Conservation (phyloP, 2,113 vertebrate genomes). For the Carlito syrichta region DNA sequence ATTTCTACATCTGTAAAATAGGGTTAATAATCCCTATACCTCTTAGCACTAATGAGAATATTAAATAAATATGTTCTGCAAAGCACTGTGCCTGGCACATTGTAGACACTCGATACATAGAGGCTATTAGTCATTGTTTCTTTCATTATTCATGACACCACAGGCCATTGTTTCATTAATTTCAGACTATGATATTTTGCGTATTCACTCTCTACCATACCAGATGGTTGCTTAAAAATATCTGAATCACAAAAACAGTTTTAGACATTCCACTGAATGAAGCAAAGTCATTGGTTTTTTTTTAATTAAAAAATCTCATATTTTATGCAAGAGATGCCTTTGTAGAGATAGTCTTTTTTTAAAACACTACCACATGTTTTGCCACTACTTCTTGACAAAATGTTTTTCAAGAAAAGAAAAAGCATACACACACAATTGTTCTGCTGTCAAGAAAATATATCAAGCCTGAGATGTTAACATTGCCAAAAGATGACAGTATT, state of each 20-base stretch:
- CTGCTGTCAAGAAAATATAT: conserved; percentile 87
- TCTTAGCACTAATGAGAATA: not conserved
- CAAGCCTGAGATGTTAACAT: conserved; percentile 80
- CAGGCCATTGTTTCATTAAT: conserved; percentile 44
- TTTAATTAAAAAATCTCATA: conserved; percentile 64
- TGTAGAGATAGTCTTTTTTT: conserved; percentile 64
- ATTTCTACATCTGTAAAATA: conserved; percentile 5
- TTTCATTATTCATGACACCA: conserved; percentile 54
- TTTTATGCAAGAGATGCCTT: conserved; percentile 68
- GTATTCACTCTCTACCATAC: conserved; percentile 24
- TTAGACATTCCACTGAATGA: conserved; percentile 60
- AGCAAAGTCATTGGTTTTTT: conserved; percentile 51
- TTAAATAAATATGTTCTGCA: not conserved
- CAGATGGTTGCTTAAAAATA: conserved; percentile 64
- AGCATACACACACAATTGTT: conserved; percentile 72
- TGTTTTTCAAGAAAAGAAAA: conserved; percentile 73
- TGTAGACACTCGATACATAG: not conserved
- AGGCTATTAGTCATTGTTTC: conserved; percentile 17
- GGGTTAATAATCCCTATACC: not conserved
- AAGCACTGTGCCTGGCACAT: not conserved
- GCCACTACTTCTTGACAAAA: conserved; percentile 71
- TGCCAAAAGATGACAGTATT: conserved; percentile 91
- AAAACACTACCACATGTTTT: conserved; percentile 74
- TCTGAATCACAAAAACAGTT: conserved; percentile 46
- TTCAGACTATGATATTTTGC: conserved; percentile 50